phyloP scores from a whole-genome alignment of 2,113 vertebrate genomes.

The Etheostoma spectabile region DNA sequence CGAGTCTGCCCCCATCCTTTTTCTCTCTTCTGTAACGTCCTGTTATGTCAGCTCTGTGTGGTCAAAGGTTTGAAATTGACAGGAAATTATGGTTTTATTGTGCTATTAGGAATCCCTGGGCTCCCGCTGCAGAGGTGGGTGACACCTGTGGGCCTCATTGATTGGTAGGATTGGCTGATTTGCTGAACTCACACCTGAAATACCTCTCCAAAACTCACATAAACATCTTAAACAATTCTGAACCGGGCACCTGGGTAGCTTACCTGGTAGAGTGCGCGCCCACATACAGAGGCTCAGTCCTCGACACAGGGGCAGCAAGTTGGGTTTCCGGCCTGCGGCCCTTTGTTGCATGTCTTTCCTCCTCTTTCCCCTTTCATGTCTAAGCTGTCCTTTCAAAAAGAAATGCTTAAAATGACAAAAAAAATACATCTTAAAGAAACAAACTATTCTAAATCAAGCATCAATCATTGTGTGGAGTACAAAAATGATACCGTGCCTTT shows the following conservation, averaged over 20 bases:
- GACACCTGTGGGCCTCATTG: background rate
- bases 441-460: background rate
- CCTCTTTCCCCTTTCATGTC: no score
- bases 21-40: background rate
- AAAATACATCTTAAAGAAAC: no score
- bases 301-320: no score
- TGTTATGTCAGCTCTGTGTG: background rate
- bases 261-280: no score
- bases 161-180: background rate
- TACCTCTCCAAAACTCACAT: background rate
- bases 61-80: background rate
- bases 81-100: background rate
- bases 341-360: no score
- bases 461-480: background rate
- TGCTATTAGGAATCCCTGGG: background rate
- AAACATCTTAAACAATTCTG: background rate
- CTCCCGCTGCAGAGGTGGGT: background rate
- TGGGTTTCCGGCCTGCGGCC: no score
- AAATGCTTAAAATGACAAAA: no score
- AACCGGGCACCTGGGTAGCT: no score
- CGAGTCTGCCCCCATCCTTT: background rate
- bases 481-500: background rate
- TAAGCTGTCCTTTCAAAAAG: no score
- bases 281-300: no score
- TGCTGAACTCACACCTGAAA: background rate